Evolutionary conservation across 2,113 vertebrate species (phyloP), one percentile per base, ranked within the genome.

Genomic region (Paracanthobrama guichenoti): DNA sequence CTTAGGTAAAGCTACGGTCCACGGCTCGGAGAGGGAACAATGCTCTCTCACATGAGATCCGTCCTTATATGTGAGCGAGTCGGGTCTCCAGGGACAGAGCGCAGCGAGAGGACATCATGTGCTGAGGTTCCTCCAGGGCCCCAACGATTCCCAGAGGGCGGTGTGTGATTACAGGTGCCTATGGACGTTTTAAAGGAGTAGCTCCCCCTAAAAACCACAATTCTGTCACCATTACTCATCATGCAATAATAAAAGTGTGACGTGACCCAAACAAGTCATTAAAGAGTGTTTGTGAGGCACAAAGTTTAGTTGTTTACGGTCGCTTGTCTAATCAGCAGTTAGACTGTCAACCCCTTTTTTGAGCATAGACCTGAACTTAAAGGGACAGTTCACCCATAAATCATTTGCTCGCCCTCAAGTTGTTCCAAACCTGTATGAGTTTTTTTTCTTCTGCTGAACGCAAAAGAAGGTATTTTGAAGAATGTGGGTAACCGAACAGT

Each of bases 11-110:
- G 20, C 48, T 64, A 4, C 13, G 11, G 53, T 73, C n/a, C 35
- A 7, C 16, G 26, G 20, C 50, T 50, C 80, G 77, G 42, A 44
- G 7, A 22, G 9, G 16, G 78, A 85, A 88, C 87, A 88, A 88
- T 85, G 67, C 20, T 69, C 57, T 79, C 55, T 85, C 67, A 88
- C 84, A 88, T 88, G 66, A 80, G n/a, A 55, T 3, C 35, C 46
- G 42, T 67, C 16, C 67, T 62, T 80, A 73, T 80, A 78, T 88
- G 80, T 88, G 66, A 67, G 31, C 10, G 64, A 78, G 26, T 18
- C 39, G 9, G 14, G n/a, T 77, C 57, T 82, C 77, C 18, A n/a
- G 74, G 75, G 78, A 50, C 71, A 10, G 26, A 24, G 77, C 31
- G 7, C 53, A 55, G 53, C 20, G 14, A 69, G 50, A 77, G 79